Evolutionary conservation across 2,113 vertebrate genomes (phyloP).

Genomic region (Zosterops borbonicus): DNA sequence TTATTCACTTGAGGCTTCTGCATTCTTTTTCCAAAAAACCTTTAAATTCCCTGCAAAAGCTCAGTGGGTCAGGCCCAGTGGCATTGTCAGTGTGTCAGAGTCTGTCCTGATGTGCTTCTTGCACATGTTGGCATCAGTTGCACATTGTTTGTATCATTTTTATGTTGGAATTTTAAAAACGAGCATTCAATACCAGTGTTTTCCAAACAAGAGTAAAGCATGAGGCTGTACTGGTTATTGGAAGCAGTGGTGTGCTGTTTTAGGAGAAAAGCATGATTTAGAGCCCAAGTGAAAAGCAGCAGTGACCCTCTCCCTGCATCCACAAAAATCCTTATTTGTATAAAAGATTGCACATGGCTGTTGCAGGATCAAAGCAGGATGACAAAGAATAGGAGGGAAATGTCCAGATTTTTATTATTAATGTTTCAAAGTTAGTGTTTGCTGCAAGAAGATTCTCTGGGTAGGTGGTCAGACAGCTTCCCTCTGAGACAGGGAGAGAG

Average conservation of each 20-base stretch:
- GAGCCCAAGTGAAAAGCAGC: not conserved
- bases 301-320: not conserved
- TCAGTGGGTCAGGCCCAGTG: not conserved
- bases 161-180: not conserved
- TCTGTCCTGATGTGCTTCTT: not conserved
- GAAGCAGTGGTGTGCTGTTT: not conserved
- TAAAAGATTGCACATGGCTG: rapidly evolving
- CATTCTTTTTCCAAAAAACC: not conserved
- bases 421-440: not conserved
- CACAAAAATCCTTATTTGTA: not conserved
- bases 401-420: not conserved
- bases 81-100: too few species aligned
- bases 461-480: not conserved
- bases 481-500: not conserved
- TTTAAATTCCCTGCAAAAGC: not conserved
- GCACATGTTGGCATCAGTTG: rapidly evolving
- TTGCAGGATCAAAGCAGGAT: not conserved
- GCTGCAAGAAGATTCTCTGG: not conserved
- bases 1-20: not conserved
- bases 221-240: not conserved
- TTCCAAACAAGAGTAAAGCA: not conserved
- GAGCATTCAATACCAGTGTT: not conserved
- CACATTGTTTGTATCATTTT: not conserved
- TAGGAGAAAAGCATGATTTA: not conserved
- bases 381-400: not conserved